Evolutionary conservation across 2,888 invertebrate species (phyloP).

Genomic region (Tricholauxania praeusta): DNA sequence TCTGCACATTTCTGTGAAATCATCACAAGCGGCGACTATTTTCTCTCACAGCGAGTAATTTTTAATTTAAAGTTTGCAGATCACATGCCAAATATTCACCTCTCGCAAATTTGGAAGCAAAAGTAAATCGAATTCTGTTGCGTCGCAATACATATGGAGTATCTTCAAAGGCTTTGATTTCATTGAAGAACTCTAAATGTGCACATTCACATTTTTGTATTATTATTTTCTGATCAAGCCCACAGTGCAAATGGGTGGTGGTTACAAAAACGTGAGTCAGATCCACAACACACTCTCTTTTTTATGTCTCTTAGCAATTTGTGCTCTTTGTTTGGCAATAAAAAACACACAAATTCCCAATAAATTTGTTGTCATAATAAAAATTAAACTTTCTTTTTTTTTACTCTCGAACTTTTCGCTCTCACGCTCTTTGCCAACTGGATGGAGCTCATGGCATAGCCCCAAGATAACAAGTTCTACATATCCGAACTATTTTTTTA

Average conservation of each 20-base stretch:
- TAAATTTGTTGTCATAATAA: not conserved
- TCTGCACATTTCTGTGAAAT: too few species aligned
- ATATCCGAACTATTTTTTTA: not conserved
- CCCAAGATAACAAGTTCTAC: not conserved
- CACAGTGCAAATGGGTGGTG: constrained; percentile 20
- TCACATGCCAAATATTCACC: too few species aligned
- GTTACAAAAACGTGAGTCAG: constrained; percentile 17
- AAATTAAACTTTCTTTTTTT: constrained; percentile 12
- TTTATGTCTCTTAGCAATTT: not conserved
- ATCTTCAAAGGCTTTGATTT: too few species aligned
- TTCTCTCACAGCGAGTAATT: too few species aligned
- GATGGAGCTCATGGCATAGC: not conserved
- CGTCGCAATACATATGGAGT: too few species aligned
- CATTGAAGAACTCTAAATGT: too few species aligned
- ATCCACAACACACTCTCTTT: not conserved
- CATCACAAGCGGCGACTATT: too few species aligned
- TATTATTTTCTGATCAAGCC: not conserved
- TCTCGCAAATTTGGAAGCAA: too few species aligned
- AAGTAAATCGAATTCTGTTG: too few species aligned
- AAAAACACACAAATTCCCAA: not conserved
- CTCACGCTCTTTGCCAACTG: constrained; percentile 11
- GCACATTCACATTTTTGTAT: too few species aligned
- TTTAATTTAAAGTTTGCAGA: too few species aligned
- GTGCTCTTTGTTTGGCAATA: not conserved
- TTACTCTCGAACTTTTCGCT: not conserved